Evolutionary conservation across 2,888 invertebrate species (phyloP).

Genomic region (Hoplodrina ambigua): DNA sequence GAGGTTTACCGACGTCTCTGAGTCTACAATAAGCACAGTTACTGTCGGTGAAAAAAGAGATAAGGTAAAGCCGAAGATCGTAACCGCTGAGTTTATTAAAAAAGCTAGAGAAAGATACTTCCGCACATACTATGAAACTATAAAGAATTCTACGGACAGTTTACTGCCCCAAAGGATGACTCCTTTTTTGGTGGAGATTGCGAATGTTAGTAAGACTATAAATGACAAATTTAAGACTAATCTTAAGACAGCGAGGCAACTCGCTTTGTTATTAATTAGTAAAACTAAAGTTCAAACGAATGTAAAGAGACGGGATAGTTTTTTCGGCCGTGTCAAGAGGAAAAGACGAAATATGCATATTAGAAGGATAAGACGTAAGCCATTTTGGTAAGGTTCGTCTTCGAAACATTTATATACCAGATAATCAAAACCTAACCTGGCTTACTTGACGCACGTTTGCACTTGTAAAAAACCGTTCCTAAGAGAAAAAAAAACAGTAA

Average conservation of each 20-base stretch:
- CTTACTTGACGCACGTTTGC: conserved; percentile 3
- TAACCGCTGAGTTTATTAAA: conserved; percentile 73
- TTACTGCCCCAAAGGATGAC: conserved; percentile 34
- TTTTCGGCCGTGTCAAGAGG: conserved; percentile 18
- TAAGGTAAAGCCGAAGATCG: conserved; percentile 61
- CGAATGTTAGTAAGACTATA: conserved; percentile 22
- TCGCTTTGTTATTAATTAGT: conserved; percentile 72
- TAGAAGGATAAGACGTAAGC: conserved; percentile 27
- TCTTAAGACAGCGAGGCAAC: conserved; percentile 73
- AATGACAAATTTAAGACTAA: conserved; percentile 64
- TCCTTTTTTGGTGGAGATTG: conserved; percentile 28
- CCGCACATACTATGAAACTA: conserved; percentile 69
- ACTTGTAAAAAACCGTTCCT: neutral
- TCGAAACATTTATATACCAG: conserved; percentile 17
- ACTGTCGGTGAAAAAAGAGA: conserved; percentile 66
- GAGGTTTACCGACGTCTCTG: conserved; percentile 19
- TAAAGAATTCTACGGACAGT: conserved; percentile 61
- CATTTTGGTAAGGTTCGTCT: conserved; percentile 13
- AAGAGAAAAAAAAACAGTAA: no score
- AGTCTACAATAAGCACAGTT: conserved; percentile 55
- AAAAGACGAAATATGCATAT: conserved; percentile 37
- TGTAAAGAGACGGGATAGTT: conserved; percentile 11
- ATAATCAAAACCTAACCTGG: conserved; percentile 9
- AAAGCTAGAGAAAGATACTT: conserved; percentile 82
- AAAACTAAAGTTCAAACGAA: conserved; percentile 58